Evolutionary conservation across 2,888 invertebrate genomes (phyloP).

Genomic region (Odontocolon sp.): DNA sequence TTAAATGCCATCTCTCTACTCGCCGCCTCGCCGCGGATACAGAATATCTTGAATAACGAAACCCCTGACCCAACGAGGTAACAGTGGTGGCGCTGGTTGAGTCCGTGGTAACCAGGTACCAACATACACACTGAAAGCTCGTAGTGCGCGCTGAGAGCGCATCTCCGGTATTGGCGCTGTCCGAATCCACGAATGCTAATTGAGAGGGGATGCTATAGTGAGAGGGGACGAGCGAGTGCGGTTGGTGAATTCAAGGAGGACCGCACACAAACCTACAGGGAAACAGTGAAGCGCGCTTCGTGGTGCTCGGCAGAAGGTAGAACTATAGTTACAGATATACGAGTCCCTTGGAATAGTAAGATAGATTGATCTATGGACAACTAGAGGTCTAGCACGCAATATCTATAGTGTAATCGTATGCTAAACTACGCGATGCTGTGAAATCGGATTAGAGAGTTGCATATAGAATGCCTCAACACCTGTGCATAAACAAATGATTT

Average conservation of each 20-base stretch:
- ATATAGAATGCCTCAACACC: not conserved
- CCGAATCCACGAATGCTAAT: slow-evolving; percentile 62
- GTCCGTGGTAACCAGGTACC: slow-evolving; percentile 49
- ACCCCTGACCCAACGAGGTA: slow-evolving; percentile 7
- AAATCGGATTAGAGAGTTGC: slow-evolving; percentile 26
- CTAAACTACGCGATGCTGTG: slow-evolving; percentile 12
- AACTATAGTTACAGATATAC: slow-evolving; percentile 23
- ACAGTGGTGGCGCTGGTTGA: slow-evolving; percentile 21
- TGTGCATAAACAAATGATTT: not conserved
- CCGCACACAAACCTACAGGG: slow-evolving; percentile 29
- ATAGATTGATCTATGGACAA: slow-evolving; percentile 6
- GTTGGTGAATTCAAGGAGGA: slow-evolving; percentile 37
- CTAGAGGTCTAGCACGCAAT: not conserved
- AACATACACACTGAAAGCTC: slow-evolving; percentile 15
- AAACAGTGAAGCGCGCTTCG: slow-evolving; percentile 6
- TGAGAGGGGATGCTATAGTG: slow-evolving; percentile 48
- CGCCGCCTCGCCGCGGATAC: slow-evolving; percentile 65
- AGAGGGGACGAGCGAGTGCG: too few species aligned
- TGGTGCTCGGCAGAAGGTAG: slow-evolving; percentile 28
- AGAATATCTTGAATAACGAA: slow-evolving; percentile 68
- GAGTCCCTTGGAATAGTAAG: not conserved
- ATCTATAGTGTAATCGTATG: not conserved
- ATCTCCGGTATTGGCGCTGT: slow-evolving; percentile 14
- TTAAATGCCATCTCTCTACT: slow-evolving; percentile 74
- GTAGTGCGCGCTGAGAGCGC: slow-evolving; percentile 5